Evolutionary conservation across 1,140 invertebrate species (phyloP).

Genomic region (Eumaeus atala): DNA sequence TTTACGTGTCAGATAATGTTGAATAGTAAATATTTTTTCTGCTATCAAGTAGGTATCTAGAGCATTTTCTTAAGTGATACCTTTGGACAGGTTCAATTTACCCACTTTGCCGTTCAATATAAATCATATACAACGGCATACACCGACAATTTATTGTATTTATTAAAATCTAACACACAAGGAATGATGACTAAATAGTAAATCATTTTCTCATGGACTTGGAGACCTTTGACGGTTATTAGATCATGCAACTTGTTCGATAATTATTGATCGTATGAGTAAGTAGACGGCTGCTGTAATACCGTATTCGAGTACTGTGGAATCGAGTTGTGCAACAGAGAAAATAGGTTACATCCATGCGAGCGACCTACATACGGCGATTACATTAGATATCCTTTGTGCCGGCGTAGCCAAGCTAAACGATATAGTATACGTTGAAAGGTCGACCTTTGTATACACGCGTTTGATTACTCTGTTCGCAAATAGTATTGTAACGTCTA

Average conservation of each 20-base stretch:
- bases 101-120: too few species aligned
- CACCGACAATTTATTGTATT: background rate
- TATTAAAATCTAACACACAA: background rate
- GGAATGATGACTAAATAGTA: background rate
- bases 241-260: slow-evolving; percentile 20
- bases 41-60: too few species aligned
- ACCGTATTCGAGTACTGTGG: slow-evolving; percentile 41
- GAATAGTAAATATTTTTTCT: too few species aligned
- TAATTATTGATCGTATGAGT: slow-evolving; percentile 32
- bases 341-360: slow-evolving; percentile 61
- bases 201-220: slow-evolving; percentile 7
- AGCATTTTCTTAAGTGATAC: too few species aligned
- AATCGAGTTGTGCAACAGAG: slow-evolving; percentile 50
- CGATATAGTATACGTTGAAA: slow-evolving; percentile 19
- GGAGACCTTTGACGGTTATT: slow-evolving; percentile 6
- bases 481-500: slow-evolving; percentile 3
- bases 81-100: too few species aligned
- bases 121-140: too few species aligned
- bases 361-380: slow-evolving; percentile 44
- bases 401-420: slow-evolving; percentile 21
- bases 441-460: slow-evolving; percentile 10
- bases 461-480: background rate
- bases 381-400: slow-evolving; percentile 49
- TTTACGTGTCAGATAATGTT: too few species aligned
- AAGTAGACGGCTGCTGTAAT: slow-evolving; percentile 34